Percentiles rank a stretch among this genome's conserved stretches.
Conservation (phyloP, 2,888 invertebrate species). For the Sussaba pulchella region DNA sequence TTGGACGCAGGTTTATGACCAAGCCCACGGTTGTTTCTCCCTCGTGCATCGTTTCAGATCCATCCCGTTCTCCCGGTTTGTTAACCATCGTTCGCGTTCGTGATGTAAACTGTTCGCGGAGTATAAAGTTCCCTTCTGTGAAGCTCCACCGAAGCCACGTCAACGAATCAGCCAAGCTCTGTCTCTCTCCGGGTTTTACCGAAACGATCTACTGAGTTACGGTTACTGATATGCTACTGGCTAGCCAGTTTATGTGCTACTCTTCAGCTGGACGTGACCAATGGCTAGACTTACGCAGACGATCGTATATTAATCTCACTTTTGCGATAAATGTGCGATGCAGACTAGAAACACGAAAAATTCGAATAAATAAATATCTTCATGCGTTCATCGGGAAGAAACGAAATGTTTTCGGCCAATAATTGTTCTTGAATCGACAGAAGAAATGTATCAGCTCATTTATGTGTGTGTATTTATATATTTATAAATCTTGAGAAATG, state of each 20-base stretch:
- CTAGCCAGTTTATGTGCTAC: background rate
- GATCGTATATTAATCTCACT: background rate
- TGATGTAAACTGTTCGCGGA: constrained; percentile 38
- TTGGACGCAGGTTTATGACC: constrained; percentile 33
- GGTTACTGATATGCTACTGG: constrained; percentile 21
- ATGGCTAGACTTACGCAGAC: background rate
- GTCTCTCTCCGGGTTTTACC: constrained; percentile 15
- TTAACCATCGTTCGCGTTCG: constrained; percentile 7
- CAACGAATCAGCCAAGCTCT: too few species aligned
- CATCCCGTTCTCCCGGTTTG: constrained; percentile 4
- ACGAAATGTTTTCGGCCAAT: too few species aligned
- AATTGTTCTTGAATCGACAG: too few species aligned
- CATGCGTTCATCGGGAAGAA: background rate
- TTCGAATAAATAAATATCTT: too few species aligned
- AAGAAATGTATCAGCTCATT: too few species aligned
- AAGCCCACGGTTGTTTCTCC: background rate
- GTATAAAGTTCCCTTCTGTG: constrained; percentile 44
- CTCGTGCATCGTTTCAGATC: background rate
- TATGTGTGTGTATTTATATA: too few species aligned
- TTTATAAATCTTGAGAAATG: too few species aligned
- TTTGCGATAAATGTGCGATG: too few species aligned
- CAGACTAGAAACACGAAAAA: too few species aligned
- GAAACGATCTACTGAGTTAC: constrained; percentile 8
- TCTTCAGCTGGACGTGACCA: background rate
- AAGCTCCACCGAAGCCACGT: constrained; percentile 20